These are phyloP conservation scores for Corydoras sp. DNA, from an alignment of 2,113 vertebrate genomes.

Conservation along the genomic window DNA sequence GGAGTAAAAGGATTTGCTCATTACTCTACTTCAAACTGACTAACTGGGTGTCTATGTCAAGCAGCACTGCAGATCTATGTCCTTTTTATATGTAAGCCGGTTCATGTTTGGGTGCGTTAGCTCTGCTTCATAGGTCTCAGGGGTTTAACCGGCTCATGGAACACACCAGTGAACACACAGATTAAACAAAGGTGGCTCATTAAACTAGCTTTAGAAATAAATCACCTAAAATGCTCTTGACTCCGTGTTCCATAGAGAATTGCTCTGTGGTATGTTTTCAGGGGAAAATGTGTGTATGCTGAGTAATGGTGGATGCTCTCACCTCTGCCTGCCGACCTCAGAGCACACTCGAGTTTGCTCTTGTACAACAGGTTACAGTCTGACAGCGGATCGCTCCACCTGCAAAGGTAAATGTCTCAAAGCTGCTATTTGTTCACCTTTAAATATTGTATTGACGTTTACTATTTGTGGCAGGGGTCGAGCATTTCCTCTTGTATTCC, in stretches of 20 bases:
- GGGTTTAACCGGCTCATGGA: conserved; percentile 2
- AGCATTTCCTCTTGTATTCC: conserved; percentile 82
- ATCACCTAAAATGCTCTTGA: not conserved
- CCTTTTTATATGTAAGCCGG: not conserved
- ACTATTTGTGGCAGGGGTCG: conserved; percentile 62
- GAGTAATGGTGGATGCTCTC: conserved; percentile 81
- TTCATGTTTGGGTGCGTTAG: conserved; percentile 15
- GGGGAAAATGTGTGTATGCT: conserved; percentile 77
- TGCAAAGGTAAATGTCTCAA: conserved; percentile 67
- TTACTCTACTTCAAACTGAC: conserved; percentile 45
- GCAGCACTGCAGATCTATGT: conserved; percentile 15
- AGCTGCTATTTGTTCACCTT: not conserved
- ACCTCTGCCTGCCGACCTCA: conserved; percentile 80
- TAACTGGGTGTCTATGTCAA: conserved; percentile 35
- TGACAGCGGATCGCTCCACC: conserved; percentile 72
- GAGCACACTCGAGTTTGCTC: conserved; percentile 73
- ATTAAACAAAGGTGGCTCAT: conserved; percentile 13
- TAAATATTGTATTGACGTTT: no score
- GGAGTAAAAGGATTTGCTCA: conserved; percentile 48
- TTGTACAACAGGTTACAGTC: conserved; percentile 79
- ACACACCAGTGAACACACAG: conserved; percentile 10
- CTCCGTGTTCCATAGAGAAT: conserved; percentile 5
- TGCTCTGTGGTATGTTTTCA: conserved; percentile 33
- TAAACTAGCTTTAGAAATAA: conserved; percentile 9
- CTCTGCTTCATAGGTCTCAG: not conserved